phyloP scores from a whole-genome alignment of 23 tunicate species.

The Styela plicata region DNA sequence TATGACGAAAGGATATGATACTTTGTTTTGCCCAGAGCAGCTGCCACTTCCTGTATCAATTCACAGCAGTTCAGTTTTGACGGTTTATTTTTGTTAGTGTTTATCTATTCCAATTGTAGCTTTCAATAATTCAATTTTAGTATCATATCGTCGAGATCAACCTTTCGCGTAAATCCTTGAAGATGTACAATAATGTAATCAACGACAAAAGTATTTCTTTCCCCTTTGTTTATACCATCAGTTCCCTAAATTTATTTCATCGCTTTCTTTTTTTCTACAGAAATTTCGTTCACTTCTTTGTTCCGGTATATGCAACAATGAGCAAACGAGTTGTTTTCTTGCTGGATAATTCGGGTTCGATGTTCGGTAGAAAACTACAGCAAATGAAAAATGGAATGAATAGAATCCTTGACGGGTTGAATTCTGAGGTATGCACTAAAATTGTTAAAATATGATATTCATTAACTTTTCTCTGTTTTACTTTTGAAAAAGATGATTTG shows the following conservation, averaged over 20 bases:
- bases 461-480: too few relatives aligned
- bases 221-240: not conserved
- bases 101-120: too few relatives aligned
- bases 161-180: not conserved
- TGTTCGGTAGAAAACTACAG: conserved; percentile 47
- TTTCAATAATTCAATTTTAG: not conserved
- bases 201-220: not conserved
- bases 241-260: too few relatives aligned
- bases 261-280: too few relatives aligned
- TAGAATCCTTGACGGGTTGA: not conserved
- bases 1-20: too few relatives aligned
- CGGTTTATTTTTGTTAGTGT: too few relatives aligned
- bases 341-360: conserved; percentile 51
- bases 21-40: too few relatives aligned
- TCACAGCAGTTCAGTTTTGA: too few relatives aligned
- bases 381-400: not conserved
- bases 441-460: too few relatives aligned
- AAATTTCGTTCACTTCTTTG: conserved; percentile 31
- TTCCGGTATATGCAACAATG: conserved; percentile 21
- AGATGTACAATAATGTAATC: not conserved
- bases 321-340: conserved; percentile 47
- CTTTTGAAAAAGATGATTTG: too few relatives aligned
- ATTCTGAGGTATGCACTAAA: not conserved
- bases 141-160: not conserved
- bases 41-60: too few relatives aligned